Evolutionary conservation across 2,888 invertebrate species (phyloP).

Genomic region (Asteroscopus sphinx): DNA sequence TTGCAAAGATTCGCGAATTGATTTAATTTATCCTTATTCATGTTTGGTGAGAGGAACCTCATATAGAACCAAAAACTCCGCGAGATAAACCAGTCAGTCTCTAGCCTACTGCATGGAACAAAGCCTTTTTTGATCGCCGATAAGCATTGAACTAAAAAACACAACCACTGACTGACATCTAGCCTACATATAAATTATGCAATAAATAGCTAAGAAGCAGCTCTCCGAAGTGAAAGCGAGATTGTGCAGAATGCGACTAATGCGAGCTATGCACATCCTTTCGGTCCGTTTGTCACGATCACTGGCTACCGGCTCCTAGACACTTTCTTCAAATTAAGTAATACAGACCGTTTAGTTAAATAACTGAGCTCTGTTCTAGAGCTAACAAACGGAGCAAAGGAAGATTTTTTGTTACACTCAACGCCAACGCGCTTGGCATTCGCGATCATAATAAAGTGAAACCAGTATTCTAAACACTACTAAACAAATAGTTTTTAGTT

Average conservation of each 20-base stretch:
- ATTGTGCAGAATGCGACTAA: slow-evolving; percentile 59
- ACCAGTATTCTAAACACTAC: too few relatives aligned
- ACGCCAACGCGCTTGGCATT: too few relatives aligned
- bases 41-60: too few relatives aligned
- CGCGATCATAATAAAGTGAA: too few relatives aligned
- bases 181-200: slow-evolving; percentile 62
- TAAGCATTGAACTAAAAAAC: slow-evolving; percentile 30
- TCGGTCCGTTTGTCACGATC: slow-evolving; percentile 57
- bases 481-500: too few relatives aligned
- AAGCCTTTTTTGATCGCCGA: slow-evolving; percentile 28
- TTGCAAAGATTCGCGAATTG: too few relatives aligned
- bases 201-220: slow-evolving; percentile 60
- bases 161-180: slow-evolving; percentile 23
- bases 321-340: slow-evolving; percentile 48
- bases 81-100: neutral
- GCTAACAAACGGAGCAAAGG: too few relatives aligned
- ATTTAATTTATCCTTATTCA: too few relatives aligned
- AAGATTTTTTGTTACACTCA: too few relatives aligned
- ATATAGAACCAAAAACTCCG: neutral
- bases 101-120: slow-evolving; percentile 10
- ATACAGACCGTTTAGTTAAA: slow-evolving; percentile 8
- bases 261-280: slow-evolving; percentile 66
- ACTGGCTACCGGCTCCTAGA: slow-evolving; percentile 28
- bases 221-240: slow-evolving; percentile 63
- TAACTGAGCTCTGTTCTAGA: too few relatives aligned